Conservation (phyloP, 1,140 invertebrate genomes). For the Platyscapa corneri region DNA sequence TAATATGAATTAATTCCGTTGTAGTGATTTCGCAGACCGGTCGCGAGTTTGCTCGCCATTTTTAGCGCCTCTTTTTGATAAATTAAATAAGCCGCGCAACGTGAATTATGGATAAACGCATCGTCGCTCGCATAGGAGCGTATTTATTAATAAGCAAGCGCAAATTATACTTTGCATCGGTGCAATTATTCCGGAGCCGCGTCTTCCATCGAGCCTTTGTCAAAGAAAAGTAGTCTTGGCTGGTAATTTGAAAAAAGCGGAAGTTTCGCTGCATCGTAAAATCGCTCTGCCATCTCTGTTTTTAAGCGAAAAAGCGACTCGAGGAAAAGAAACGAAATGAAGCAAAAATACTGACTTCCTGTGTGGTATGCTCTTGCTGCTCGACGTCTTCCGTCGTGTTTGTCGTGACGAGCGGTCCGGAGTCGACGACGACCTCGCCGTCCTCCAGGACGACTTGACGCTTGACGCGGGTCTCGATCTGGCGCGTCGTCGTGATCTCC, state of each 20-base stretch:
- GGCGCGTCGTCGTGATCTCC: constrained; percentile 89
- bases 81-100: background rate
- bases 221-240: background rate
- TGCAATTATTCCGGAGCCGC: background rate
- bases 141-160: background rate
- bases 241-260: background rate
- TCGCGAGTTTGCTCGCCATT: background rate
- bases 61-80: too few relatives aligned
- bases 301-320: background rate
- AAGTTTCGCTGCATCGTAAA: background rate
- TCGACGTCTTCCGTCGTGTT: constrained; percentile 92
- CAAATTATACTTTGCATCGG: background rate
- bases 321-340: background rate
- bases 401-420: constrained; percentile 90
- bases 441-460: constrained; percentile 91
- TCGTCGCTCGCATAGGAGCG: background rate
- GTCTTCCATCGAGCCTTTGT: background rate
- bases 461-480: constrained; percentile 92
- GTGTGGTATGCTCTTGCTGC: constrained; percentile 89
- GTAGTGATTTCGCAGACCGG: background rate
- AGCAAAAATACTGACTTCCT: constrained; percentile 78
- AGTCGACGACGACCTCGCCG: constrained; percentile 90
- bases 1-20: background rate
- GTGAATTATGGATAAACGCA: background rate
- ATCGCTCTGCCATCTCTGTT: background rate